A percentile compares a stretch with the other conserved stretches of the same genome.
These are phyloP conservation scores for Arothron firmamentum DNA, from an alignment of 2,113 vertebrate species.

Conservation along the genomic window DNA sequence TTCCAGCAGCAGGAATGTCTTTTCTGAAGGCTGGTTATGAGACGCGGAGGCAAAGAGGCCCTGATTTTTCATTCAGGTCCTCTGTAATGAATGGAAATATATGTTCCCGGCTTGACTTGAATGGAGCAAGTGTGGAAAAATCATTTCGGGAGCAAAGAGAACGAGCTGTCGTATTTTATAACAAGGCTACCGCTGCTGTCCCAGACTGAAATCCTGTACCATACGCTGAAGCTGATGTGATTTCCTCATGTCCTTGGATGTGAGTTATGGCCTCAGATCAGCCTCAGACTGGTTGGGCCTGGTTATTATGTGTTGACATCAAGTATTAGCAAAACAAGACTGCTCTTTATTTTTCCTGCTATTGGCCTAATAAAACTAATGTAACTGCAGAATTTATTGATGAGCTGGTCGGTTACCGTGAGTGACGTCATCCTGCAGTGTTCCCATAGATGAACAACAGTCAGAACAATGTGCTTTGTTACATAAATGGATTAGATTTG, in stretches of 20 bases:
- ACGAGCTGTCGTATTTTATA: constrained; percentile 67
- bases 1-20: constrained; percentile 20
- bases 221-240: constrained; percentile 65
- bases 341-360: constrained; percentile 10
- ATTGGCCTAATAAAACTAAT: too few relatives aligned
- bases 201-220: constrained; percentile 62
- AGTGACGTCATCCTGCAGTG: too few relatives aligned
- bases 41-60: constrained; percentile 16
- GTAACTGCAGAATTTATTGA: background rate
- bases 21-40: constrained; percentile 14
- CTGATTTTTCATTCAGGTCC: constrained; percentile 35
- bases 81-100: constrained; percentile 54
- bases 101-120: constrained; percentile 41
- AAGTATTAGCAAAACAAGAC: constrained; percentile 11
- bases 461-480: too few relatives aligned
- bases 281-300: constrained; percentile 29
- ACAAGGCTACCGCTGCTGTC: constrained; percentile 50
- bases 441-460: too few relatives aligned
- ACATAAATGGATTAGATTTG: too few relatives aligned
- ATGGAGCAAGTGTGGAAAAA: constrained; percentile 52
- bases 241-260: constrained; percentile 63
- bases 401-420: constrained; percentile 5
- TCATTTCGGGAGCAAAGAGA: constrained; percentile 55
- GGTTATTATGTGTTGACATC: background rate
- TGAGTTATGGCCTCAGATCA: constrained; percentile 35